Base-by-base conservation (phyloP, 2,888 invertebrate species). In the Hipparchia semele region DNA sequence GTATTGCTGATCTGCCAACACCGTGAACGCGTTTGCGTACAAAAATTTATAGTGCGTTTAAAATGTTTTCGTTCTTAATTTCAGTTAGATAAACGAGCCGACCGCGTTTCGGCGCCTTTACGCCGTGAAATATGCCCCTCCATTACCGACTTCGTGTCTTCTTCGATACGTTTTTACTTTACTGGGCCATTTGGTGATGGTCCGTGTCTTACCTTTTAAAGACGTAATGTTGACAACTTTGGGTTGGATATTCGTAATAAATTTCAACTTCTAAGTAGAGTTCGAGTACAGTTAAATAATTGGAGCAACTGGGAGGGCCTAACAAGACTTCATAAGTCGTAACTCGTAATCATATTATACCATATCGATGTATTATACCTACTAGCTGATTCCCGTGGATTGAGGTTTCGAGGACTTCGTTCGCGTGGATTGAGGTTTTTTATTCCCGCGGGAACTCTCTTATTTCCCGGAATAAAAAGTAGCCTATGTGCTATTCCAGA, bases 51-150 rank as follows among this genome's bases (percentile, higher is more conserved):
- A 83, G 82, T 81, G 82, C 89, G 87, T 91, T 91, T 90, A 90
- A 91, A 90, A 91, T 90, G 87, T 89, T 90, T 90, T 87, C 87
- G 85, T 90, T 88, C 90, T 90, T 91, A 91, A 92, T 92, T 91
- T 89, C 89, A 85, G 88, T 88, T 85, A 89, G 90, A 92, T 87
- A 88, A 88, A 91, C 86, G 88, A 80, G 80, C 82, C 76, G 80
- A 80, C 83, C 83, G 86, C 85, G 84, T 86, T 86, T 90, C 90
- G 90, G 89, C 90, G 87, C 87, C 89, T 89, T 90, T 87, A 82
- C 85, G 84, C 79, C 78, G 87, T 90, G 88, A 91, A 87, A 88
- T 90, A 91, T 88, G 85, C 81, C 79, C 80, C 77, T 84, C 85
- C 88, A 88, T 90, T 88, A 87, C 82, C 79, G 69, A 56, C 13